Evolutionary conservation across 2,113 vertebrate genomes (phyloP).

Genomic region (Labeo catla): DNA sequence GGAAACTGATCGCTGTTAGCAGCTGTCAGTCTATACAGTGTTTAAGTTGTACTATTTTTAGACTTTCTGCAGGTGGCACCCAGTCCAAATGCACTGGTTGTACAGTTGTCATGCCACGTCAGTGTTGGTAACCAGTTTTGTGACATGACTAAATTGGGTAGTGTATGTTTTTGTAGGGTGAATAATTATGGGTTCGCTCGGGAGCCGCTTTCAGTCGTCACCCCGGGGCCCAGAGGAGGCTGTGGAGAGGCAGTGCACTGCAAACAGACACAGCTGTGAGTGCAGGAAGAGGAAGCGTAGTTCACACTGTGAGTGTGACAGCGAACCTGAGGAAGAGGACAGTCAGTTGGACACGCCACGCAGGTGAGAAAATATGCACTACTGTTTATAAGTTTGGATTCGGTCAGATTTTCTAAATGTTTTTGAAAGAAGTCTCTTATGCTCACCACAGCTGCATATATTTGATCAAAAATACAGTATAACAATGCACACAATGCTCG

Average conservation of each 20-base stretch:
- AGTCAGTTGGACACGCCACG: slow-evolving; percentile 77
- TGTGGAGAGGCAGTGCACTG: slow-evolving; percentile 58
- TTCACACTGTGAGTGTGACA: slow-evolving; percentile 78
- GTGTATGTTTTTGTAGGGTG: slow-evolving; percentile 37
- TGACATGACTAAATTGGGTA: not conserved
- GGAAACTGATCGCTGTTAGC: not conserved
- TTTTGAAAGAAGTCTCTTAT: not conserved
- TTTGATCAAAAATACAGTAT: not conserved
- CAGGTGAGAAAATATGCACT: slow-evolving; percentile 65
- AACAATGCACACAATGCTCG: not conserved
- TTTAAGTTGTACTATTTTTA: not conserved
- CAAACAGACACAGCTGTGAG: slow-evolving; percentile 71
- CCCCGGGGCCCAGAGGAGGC: slow-evolving; percentile 64
- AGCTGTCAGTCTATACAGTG: not conserved
- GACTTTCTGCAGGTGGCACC: not conserved
- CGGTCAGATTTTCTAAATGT: not conserved
- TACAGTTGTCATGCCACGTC: not conserved
- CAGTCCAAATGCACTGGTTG: not conserved
- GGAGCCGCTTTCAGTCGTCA: slow-evolving; percentile 74
- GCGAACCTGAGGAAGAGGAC: slow-evolving; percentile 77
- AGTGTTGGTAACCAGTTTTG: not conserved
- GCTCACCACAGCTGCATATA: not conserved
- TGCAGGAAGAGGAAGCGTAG: slow-evolving; percentile 81
- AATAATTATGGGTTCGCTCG: slow-evolving; percentile 72
- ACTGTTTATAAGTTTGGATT: not conserved